Evolutionary conservation across 2,797 vertebrate genomes (phyloP).

Genomic region (Sebastes taczanowskii): DNA sequence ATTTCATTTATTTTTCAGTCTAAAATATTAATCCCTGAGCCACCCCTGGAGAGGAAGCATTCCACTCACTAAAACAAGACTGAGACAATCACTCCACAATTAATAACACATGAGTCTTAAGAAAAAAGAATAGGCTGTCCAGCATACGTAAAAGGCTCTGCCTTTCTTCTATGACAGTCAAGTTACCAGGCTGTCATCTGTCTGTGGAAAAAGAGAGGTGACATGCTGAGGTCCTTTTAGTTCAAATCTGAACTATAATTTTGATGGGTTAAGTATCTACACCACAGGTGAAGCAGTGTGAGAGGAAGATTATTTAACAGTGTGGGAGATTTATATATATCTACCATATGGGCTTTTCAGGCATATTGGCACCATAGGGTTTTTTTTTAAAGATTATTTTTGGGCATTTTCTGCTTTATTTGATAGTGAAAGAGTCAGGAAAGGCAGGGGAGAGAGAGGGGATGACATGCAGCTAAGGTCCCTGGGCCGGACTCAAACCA

Average conservation of each 20-base stretch:
- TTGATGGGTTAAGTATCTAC: background rate
- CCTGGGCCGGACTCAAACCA: too few relatives aligned
- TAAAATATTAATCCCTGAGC: conserved; percentile 84
- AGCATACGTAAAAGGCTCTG: conserved; percentile 58
- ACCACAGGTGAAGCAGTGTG: background rate
- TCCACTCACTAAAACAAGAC: conserved; percentile 81
- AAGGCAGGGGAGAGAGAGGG: too few relatives aligned
- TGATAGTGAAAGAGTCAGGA: too few relatives aligned
- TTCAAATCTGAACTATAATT: conserved; percentile 33
- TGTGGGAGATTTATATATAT: background rate
- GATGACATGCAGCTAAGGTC: too few relatives aligned
- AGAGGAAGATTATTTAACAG: background rate
- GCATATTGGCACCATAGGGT: background rate
- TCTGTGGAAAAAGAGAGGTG: conserved; percentile 45
- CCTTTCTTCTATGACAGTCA: conserved; percentile 49
- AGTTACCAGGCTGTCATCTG: conserved; percentile 43
- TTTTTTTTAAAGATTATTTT: too few relatives aligned
- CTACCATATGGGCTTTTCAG: background rate
- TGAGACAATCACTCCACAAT: conserved; percentile 79
- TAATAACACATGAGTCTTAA: conserved; percentile 81
- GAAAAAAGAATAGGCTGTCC: conserved; percentile 60
- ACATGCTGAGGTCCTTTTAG: conserved; percentile 42
- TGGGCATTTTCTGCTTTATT: fast-evolving
- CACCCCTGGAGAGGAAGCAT: conserved; percentile 79
- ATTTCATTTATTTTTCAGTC: conserved; percentile 84